phyloP scores from a whole-genome alignment of 2,888 invertebrate species.

The Caenorhabditis doughertyi region DNA sequence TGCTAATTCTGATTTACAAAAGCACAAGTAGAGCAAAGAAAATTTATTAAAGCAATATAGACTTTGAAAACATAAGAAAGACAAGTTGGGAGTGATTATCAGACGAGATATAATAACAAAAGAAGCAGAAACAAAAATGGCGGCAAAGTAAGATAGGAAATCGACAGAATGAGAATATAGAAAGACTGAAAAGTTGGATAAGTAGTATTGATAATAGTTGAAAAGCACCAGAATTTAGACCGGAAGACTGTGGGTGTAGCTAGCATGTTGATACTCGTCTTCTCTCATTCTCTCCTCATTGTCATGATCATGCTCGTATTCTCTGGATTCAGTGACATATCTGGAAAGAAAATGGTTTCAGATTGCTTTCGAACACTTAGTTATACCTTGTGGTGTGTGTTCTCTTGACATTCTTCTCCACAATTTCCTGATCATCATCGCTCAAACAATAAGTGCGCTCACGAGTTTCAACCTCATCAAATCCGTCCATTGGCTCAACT shows the following conservation, averaged over 20 bases:
- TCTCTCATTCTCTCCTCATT: slow-evolving; percentile 65
- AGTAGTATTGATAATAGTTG: not conserved
- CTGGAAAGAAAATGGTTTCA: slow-evolving; percentile 32
- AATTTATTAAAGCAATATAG: slow-evolving; percentile 15
- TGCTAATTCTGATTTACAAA: no score
- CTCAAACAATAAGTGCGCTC: slow-evolving; percentile 68
- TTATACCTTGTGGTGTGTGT: slow-evolving; percentile 68
- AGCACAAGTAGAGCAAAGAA: no score
- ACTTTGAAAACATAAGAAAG: slow-evolving; percentile 23
- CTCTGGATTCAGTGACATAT: slow-evolving; percentile 67
- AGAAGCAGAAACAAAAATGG: slow-evolving; percentile 9
- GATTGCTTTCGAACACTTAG: not conserved
- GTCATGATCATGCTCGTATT: slow-evolving; percentile 60
- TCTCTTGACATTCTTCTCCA: slow-evolving; percentile 70
- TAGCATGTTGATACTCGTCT: slow-evolving; percentile 67
- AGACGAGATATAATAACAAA: not conserved
- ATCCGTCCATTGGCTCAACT: slow-evolving; percentile 70
- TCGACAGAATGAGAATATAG: slow-evolving; percentile 1
- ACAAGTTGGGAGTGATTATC: slow-evolving; percentile 35
- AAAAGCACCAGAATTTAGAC: slow-evolving; percentile 35
- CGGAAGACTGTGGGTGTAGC: slow-evolving; percentile 68
- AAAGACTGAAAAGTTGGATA: not conserved
- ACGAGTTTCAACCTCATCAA: slow-evolving; percentile 71
- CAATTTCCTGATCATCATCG: slow-evolving; percentile 69
- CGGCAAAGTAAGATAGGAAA: slow-evolving; percentile 46